Evolutionary conservation across 2,888 invertebrate genomes (phyloP).

Genomic region (Yponomeuta sedellus): DNA sequence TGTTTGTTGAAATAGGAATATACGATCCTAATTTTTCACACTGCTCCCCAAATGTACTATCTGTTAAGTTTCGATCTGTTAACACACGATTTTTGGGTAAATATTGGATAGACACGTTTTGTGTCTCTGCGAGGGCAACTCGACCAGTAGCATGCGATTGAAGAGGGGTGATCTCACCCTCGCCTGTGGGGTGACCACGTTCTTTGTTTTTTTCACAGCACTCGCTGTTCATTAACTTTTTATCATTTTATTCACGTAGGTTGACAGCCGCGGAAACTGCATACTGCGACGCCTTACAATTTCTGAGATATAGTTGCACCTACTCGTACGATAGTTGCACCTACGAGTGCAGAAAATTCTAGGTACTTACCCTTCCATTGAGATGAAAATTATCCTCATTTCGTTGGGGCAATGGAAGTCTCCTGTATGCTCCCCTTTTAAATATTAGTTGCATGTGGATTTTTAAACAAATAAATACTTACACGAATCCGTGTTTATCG

Average conservation of each 20-base stretch:
- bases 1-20: no score
- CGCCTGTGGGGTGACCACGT: not conserved
- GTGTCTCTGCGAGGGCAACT: not conserved
- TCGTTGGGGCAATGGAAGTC: not conserved
- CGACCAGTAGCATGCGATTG: not conserved
- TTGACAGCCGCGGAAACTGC: not conserved
- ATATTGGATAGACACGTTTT: not conserved
- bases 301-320: not conserved
- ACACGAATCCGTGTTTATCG: not conserved
- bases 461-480: not conserved
- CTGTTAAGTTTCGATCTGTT: not conserved
- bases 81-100: not conserved
- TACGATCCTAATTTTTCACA: no score
- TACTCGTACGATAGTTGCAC: not conserved
- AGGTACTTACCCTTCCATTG: not conserved
- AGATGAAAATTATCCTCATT: not conserved
- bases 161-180: constrained; percentile 12
- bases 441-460: not conserved
- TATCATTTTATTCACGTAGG: not conserved
- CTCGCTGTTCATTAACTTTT: not conserved
- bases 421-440: not conserved
- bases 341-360: not conserved
- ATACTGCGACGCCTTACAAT: not conserved
- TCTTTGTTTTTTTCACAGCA: not conserved
- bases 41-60: no score